Conservation (phyloP, 2,888 invertebrate genomes). For the Hetaerina titia region DNA sequence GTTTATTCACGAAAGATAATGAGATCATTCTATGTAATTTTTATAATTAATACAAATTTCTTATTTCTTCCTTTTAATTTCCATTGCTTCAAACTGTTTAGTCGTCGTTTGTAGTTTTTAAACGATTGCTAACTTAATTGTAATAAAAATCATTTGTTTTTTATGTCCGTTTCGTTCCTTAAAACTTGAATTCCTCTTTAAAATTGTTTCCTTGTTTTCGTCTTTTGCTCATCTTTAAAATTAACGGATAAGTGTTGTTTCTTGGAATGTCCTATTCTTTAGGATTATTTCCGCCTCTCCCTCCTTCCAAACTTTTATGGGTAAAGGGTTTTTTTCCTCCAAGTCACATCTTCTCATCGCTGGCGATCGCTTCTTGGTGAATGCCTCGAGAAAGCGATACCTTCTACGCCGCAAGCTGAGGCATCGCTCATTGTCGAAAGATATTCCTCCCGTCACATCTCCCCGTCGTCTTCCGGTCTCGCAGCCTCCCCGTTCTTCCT, state of each 20-base stretch:
- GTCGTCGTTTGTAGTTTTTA: too few relatives aligned
- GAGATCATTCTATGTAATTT: too few relatives aligned
- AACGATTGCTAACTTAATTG: too few relatives aligned
- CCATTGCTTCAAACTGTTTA: too few relatives aligned
- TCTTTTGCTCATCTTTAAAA: too few relatives aligned
- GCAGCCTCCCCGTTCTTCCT: not conserved
- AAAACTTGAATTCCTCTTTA: not conserved
- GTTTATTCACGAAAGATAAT: not conserved
- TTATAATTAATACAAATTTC: too few relatives aligned
- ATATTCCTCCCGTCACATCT: not conserved
- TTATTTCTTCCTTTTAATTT: too few relatives aligned
- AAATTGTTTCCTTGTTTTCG: not conserved
- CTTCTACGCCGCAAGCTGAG: not conserved
- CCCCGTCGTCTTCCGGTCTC: not conserved
- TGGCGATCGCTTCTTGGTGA: not conserved
- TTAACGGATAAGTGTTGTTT: too few relatives aligned
- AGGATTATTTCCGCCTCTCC: not conserved
- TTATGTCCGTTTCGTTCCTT: not conserved
- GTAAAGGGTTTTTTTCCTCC: not conserved
- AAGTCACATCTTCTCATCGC: too few relatives aligned
- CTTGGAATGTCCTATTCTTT: not conserved
- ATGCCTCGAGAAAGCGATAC: not conserved
- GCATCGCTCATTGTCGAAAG: not conserved
- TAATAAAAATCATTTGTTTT: too few relatives aligned
- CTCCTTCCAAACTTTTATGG: not conserved